phyloP scores from a whole-genome alignment of 30 jellyfish, hydroid and myxozoan species.

The Nemopilema nomurai region DNA sequence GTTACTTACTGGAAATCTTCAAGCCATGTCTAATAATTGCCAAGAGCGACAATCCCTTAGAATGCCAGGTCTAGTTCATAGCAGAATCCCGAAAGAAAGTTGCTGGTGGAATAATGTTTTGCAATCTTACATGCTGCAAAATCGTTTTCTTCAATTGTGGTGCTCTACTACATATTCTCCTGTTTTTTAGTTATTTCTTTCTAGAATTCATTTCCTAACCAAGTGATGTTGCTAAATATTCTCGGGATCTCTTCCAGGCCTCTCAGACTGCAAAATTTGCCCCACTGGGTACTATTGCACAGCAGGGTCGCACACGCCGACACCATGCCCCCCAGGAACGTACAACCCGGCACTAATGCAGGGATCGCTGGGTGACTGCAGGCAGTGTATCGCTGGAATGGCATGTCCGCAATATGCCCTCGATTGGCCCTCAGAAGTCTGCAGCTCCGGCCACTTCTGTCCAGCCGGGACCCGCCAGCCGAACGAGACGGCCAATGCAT shows the following conservation, averaged over 20 bases:
- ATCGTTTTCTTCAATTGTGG: no score
- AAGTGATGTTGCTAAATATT: no score
- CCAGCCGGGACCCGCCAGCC: slow-evolving; percentile 95
- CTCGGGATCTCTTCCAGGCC: slow-evolving; percentile 63
- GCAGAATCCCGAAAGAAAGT: no score
- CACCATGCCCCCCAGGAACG: slow-evolving; percentile 91
- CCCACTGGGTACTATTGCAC: slow-evolving; percentile 90
- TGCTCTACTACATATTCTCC: not conserved
- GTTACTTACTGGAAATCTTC: no score
- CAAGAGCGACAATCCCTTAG: no score
- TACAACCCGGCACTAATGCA: slow-evolving; percentile 80
- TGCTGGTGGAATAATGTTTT: no score
- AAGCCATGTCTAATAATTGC: no score
- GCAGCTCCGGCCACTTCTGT: slow-evolving; percentile 97
- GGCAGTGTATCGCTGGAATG: slow-evolving; percentile 96
- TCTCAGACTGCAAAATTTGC: slow-evolving; percentile 82
- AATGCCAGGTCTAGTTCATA: no score
- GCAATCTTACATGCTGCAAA: no score
- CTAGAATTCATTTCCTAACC: not conserved
- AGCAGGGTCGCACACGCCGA: slow-evolving; percentile 83
- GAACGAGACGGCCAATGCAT: slow-evolving; percentile 83
- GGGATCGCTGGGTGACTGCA: slow-evolving; percentile 66
- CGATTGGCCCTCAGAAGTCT: slow-evolving; percentile 78
- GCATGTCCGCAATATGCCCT: slow-evolving; percentile 95
- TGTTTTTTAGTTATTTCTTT: not conserved